Evolutionary conservation across 53 echinoderm and acorn worm genomes (phyloP).

Genomic region (Stichopus horrens): DNA sequence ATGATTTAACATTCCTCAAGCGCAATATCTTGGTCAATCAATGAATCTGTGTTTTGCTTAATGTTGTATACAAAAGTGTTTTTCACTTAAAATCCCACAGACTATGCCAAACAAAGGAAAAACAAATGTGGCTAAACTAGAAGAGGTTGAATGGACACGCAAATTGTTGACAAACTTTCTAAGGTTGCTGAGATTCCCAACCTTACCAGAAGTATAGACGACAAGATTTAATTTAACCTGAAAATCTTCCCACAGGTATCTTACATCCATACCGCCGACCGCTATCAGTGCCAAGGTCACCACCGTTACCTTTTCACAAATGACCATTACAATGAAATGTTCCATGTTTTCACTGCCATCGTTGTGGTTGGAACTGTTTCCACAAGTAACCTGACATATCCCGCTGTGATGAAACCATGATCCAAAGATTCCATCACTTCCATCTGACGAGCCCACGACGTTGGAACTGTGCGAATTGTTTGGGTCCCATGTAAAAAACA

Average conservation of each 20-base stretch:
- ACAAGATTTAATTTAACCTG: neutral
- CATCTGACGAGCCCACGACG: too few species aligned
- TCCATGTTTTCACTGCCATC: neutral
- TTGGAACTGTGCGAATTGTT: neutral
- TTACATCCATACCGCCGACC: neutral
- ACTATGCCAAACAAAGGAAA: slow-evolving; percentile 13
- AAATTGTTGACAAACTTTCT: neutral
- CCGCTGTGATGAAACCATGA: too few species aligned
- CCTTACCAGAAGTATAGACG: neutral
- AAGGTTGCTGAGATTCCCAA: neutral
- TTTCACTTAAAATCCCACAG: slow-evolving; percentile 6
- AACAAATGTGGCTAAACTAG: neutral
- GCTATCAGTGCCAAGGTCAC: neutral
- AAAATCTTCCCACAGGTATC: neutral
- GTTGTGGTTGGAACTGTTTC: too few species aligned
- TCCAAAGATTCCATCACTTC: neutral
- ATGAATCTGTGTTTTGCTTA: too few species aligned
- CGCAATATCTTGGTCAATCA: too few species aligned
- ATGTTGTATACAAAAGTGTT: neutral
- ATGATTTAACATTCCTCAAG: too few species aligned
- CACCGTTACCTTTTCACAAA: neutral
- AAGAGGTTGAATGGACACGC: neutral
- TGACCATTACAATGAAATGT: neutral
- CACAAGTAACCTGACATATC: too few species aligned
- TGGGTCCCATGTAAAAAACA: slow-evolving; percentile 21